phyloP scores from a whole-genome alignment of 2,888 invertebrate genomes.

The Sericinus montela region DNA sequence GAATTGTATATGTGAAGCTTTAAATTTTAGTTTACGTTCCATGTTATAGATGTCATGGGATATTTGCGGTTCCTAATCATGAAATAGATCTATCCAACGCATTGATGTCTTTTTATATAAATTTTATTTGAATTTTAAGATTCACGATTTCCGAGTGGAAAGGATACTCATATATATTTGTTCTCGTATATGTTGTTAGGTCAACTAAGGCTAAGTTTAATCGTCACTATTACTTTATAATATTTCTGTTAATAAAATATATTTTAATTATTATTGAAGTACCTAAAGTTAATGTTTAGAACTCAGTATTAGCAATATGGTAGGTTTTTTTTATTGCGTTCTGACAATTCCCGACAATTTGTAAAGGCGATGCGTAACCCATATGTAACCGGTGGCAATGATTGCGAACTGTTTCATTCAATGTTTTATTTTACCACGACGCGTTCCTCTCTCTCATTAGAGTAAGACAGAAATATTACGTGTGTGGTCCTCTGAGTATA shows the following conservation, averaged over 20 bases:
- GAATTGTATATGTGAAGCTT: constrained; percentile 15
- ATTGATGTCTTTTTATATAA: constrained; percentile 38
- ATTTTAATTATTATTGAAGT: too few species aligned
- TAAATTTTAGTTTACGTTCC: constrained; percentile 6
- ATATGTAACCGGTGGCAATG: constrained; percentile 37
- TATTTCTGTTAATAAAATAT: too few species aligned
- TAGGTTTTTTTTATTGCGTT: not conserved
- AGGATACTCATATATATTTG: too few species aligned
- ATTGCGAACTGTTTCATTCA: constrained; percentile 56
- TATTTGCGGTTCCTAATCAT: constrained; percentile 52
- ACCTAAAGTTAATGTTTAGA: too few species aligned
- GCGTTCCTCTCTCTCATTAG: constrained; percentile 48
- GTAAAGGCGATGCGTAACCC: constrained; percentile 17
- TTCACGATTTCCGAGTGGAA: too few species aligned
- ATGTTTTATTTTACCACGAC: constrained; percentile 68
- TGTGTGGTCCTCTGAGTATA: constrained; percentile 66
- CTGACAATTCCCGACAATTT: constrained; percentile 16
- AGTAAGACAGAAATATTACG: constrained; percentile 57
- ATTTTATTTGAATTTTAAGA: too few species aligned
- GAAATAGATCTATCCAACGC: constrained; percentile 53
- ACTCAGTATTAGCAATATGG: too few species aligned
- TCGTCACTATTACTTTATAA: too few species aligned
- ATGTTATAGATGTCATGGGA: constrained; percentile 20
- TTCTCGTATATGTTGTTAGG: too few species aligned
- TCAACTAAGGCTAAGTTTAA: too few species aligned